phyloP scores from a whole-genome alignment of 2,888 invertebrate genomes.

The Cantharis nigra region DNA sequence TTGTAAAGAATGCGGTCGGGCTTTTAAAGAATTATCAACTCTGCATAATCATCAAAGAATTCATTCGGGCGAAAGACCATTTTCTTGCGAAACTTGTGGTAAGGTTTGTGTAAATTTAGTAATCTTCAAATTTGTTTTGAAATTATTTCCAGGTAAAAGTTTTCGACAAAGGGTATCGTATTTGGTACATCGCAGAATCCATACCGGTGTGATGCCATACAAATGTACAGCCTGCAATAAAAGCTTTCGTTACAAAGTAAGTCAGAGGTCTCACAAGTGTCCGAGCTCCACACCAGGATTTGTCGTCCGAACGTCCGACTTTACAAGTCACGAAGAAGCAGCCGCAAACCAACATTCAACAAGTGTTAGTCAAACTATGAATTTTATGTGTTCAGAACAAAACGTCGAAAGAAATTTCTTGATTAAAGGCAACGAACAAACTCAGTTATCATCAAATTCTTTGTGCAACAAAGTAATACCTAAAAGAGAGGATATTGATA shows the following conservation, averaged over 20 bases:
- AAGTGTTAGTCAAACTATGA: background rate
- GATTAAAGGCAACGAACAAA: background rate
- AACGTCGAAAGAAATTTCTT: background rate
- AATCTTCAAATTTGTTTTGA: background rate
- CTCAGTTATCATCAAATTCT: background rate
- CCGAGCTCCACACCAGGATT: slow-evolving; percentile 65
- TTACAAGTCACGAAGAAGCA: background rate
- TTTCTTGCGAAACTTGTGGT: slow-evolving; percentile 88
- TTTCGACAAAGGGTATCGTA: slow-evolving; percentile 86
- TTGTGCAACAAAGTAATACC: background rate
- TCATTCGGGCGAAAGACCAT: slow-evolving; percentile 84
- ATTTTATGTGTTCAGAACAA: background rate
- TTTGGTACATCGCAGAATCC: slow-evolving; percentile 81
- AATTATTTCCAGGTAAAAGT: slow-evolving; percentile 70
- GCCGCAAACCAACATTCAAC: background rate
- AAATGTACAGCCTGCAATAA: slow-evolving; percentile 80
- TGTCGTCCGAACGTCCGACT: slow-evolving; percentile 52
- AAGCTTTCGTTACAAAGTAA: slow-evolving; percentile 84
- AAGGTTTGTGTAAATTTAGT: slow-evolving; percentile 31
- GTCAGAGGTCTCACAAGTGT: slow-evolving; percentile 83
- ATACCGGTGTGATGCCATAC: slow-evolving; percentile 86
- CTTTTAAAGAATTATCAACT: slow-evolving; percentile 86
- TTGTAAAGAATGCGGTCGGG: slow-evolving; percentile 77
- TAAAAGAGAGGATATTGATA: background rate
- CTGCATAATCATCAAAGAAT: slow-evolving; percentile 86